Evolutionary conservation across 2,888 invertebrate species (phyloP).

Genomic region (Sericinus montela): DNA sequence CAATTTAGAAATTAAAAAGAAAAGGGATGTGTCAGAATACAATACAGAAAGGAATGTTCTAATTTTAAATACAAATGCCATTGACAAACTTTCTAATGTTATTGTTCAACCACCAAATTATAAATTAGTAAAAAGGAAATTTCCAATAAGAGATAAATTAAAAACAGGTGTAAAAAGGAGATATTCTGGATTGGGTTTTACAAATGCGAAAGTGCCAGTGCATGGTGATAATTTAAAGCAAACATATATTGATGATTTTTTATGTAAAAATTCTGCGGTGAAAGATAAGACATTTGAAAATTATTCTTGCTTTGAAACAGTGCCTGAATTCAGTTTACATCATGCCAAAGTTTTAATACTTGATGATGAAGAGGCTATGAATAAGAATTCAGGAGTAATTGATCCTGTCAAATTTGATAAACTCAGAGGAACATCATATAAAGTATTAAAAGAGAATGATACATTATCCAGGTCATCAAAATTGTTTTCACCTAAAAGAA

Average conservation of each 20-base stretch:
- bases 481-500: conserved; percentile 29
- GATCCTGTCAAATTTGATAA: conserved; percentile 45
- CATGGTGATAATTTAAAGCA: conserved; percentile 44
- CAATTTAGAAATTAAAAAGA: conserved; percentile 51
- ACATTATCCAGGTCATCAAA: conserved; percentile 28
- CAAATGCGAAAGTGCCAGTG: conserved; percentile 40
- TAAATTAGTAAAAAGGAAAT: conserved; percentile 62
- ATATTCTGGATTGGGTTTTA: conserved; percentile 30
- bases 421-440: conserved; percentile 32
- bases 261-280: conserved; percentile 38
- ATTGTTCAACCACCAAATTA: conserved; percentile 73
- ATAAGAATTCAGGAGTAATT: conserved; percentile 48
- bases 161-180: conserved; percentile 33
- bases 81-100: conserved; percentile 66
- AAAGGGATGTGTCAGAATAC: conserved; percentile 19
- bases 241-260: conserved; percentile 49
- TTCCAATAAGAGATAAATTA: conserved; percentile 45
- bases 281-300: conserved; percentile 26
- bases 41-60: conserved; percentile 59
- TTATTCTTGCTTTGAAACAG: conserved; percentile 16
- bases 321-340: conserved; percentile 21
- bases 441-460: conserved; percentile 38
- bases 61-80: conserved; percentile 71
- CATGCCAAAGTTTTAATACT: conserved; percentile 30
- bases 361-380: conserved; percentile 55